Conservation (phyloP, 1,140 invertebrate species). For the Zaprionus ornatus region DNA sequence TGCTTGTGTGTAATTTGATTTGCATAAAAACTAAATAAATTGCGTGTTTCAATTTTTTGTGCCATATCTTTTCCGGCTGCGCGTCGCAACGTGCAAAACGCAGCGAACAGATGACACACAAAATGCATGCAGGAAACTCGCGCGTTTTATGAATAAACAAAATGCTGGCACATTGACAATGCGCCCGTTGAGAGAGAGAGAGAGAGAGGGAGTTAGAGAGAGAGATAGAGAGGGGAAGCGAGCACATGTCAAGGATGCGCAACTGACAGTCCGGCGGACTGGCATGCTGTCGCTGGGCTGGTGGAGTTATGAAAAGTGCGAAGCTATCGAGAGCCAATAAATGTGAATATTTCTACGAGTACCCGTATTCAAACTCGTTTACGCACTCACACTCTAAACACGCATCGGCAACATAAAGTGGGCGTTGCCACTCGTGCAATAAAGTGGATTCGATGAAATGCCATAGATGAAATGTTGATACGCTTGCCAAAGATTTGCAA, state of each 20-base stretch:
- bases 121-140: constrained; percentile 21
- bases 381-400: constrained; percentile 32
- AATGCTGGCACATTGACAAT: constrained; percentile 45
- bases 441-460: neutral
- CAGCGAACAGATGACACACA: constrained; percentile 35
- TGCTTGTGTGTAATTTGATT: constrained; percentile 64
- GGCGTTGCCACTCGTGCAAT: constrained; percentile 28
- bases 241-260: constrained; percentile 9
- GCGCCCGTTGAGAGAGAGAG: constrained; percentile 4
- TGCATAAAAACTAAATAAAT: constrained; percentile 76
- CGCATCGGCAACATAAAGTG: constrained; percentile 23
- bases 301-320: constrained; percentile 3
- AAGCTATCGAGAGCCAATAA: constrained; percentile 63
- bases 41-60: constrained; percentile 23
- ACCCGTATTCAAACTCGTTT: neutral
- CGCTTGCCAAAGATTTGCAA: constrained; percentile 9
- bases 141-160: constrained; percentile 63
- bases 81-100: constrained; percentile 18
- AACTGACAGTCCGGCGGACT: neutral
- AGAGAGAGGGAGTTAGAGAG: neutral
- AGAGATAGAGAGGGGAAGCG: neutral
- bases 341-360: constrained; percentile 51
- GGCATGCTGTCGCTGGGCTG: neutral
- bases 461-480: constrained; percentile 19
- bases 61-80: neutral